Percentiles rank a stretch among this genome's conserved stretches.
phyloP scores from a whole-genome alignment of 2,797 vertebrate species.

The Cuniculus paca region DNA sequence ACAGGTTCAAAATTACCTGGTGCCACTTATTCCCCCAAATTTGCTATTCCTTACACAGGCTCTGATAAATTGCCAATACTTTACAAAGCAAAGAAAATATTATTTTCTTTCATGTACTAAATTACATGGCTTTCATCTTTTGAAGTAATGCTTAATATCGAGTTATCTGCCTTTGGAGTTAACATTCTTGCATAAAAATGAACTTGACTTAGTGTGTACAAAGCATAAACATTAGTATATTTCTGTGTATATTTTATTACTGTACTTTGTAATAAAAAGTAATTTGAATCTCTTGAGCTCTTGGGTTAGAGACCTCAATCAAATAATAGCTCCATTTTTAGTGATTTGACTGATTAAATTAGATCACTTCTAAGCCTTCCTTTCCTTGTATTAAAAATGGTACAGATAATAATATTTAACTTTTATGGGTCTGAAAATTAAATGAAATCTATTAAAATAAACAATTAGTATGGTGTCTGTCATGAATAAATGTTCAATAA shows the following conservation, averaged over 20 bases:
- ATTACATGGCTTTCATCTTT: constrained; percentile 68
- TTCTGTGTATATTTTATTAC: constrained; percentile 2
- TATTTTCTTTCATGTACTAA: constrained; percentile 75
- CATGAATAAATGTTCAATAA: constrained; percentile 22
- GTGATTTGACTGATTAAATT: not conserved
- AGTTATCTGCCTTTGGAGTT: constrained; percentile 61
- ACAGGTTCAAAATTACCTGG: constrained; percentile 68
- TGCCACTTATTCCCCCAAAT: constrained; percentile 63
- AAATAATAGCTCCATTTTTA: constrained; percentile 7
- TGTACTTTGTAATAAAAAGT: constrained; percentile 41
- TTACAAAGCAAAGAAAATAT: constrained; percentile 76
- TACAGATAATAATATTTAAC: constrained; percentile 3
- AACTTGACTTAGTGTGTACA: constrained; percentile 11
- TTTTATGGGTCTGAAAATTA: not conserved
- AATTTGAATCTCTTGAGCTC: constrained; percentile 6
- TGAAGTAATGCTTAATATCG: constrained; percentile 65
- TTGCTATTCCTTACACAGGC: constrained; percentile 68
- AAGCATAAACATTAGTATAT: constrained; percentile 50
- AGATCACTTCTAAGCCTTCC: not conserved
- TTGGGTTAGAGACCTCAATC: not conserved
- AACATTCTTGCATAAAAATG: constrained; percentile 71
- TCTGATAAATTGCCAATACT: constrained; percentile 66
- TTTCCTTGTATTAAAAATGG: not conserved
- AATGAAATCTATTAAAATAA: not conserved
- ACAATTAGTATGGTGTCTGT: not conserved